Evolutionary conservation across 2,797 vertebrate species (phyloP), one percentile per base, ranked within the genome.

Genomic region (Rachycentron canadum): DNA sequence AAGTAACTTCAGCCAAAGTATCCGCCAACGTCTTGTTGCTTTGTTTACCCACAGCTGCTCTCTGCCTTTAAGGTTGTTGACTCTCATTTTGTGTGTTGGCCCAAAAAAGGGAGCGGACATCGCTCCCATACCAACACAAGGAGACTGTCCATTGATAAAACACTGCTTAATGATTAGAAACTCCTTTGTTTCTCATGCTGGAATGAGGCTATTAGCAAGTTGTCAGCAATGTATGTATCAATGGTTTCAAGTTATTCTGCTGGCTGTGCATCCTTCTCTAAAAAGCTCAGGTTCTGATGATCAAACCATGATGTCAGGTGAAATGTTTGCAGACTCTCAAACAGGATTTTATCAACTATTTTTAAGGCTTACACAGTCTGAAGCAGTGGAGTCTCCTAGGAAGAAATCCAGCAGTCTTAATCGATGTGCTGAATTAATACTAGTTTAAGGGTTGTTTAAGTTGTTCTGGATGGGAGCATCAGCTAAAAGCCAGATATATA

Each of bases 271-370:
- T 21, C 7, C 43, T 45, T 7, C 41, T 19, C 16, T 43, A 19
- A 43, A 43, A 43, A 43, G 11, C 17, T 43, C 41, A 43, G 25
- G 70, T 34, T 75, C 75, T 68, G 41, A 26, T n/a, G 23, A 57
- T 41, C 47, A 13, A 16, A 40, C 26, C 47, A 21, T 11, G 23
- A 62, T 47, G 70, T 72, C 52, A 28, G 38, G 50, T 52, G 50
- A 13, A 34, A 23, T 1, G 3, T 56, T 23, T 34, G 45, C 53
- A 36, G 5, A 5, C 40, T 58, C 47, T 58, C 23, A 36, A 56
- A 19, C 25, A 2, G 60, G 49, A 30, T 23, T 43, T 71, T 41
- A 17, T 8, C 12, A 41, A 57, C 9, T 71, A 32, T 59, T 72
- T 63, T 61, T 8, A 34, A 38, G 30, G 73, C 41, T 43, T 11